Base-by-base conservation (phyloP, 2,888 invertebrate genomes). In the Pogonocherus hispidulus region DNA sequence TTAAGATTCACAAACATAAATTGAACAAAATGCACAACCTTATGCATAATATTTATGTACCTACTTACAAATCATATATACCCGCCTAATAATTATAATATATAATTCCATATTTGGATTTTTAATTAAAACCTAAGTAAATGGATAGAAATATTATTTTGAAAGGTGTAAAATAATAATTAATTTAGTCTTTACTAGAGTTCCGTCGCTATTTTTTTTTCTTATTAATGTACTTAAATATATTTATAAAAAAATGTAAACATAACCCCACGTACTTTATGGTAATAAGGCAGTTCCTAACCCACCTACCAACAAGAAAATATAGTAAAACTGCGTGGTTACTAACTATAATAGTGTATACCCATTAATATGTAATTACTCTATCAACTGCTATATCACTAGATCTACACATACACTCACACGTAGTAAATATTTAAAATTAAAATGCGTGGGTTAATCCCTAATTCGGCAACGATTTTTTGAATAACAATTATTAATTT, bases 241-340 rank as follows among this genome's bases (percentile, higher is more conserved):
- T 27, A 27, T 27, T 27, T 27, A 27, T 27, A 32, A 59, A 59
- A 63, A 63, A 54, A 23, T 37, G 46, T 63, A 54, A 62, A 63
- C 51, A 37, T 16, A 41, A 27, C 19, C 63, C 63, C 55, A 63
- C 63, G 63, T 54, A 63, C 9, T 18, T 37, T 54, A 54, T 46
- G 55, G 22, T 14, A 63, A 63, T 63, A 20, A 19, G 35, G 51
- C 63, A 22, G 44, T 32, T 63, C 19, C 37, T 18, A 11, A 44
- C 35, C 63, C 63, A 63, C 63, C 44, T 63, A 63, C 63, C 19
- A 14, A 19, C n/a, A 11, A 18, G 37, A 55, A 37, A 55, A 55
- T 51, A 19, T 55, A 55, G 35, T 55, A 35, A 55, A 37, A 52
- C 27, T 47, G 41, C 41, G 41, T 41, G 51, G 27, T 16, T 55